phyloP scores from a whole-genome alignment of 92 coral and sea anemone genomes.

The Heteractis magnifica region DNA sequence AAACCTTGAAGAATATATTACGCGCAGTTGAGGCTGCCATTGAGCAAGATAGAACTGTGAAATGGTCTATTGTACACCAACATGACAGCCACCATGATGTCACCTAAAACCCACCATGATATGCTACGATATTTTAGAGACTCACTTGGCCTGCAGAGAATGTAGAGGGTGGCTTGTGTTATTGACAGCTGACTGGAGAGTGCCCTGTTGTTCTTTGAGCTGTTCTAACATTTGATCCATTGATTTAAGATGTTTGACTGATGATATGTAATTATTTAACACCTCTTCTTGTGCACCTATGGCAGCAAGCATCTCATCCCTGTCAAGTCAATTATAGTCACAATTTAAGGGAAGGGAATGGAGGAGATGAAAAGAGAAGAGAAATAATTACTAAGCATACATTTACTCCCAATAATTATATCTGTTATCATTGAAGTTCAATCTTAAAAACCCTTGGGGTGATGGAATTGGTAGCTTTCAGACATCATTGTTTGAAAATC shows the following conservation, averaged over 20 bases:
- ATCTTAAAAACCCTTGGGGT: too few species aligned
- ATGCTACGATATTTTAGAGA: background rate
- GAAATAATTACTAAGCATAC: background rate
- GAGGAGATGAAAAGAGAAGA: background rate
- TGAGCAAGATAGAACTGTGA: too few species aligned
- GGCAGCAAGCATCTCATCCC: slow-evolving; percentile 81
- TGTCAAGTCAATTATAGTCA: background rate
- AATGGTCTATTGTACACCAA: too few species aligned
- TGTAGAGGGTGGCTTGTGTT: slow-evolving; percentile 85
- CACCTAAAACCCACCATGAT: too few species aligned
- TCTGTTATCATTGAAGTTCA: too few species aligned
- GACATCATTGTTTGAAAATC: too few species aligned
- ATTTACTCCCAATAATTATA: too few species aligned
- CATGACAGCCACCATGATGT: too few species aligned
- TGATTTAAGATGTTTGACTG: slow-evolving; percentile 73
- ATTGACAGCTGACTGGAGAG: slow-evolving; percentile 78
- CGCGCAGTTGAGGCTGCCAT: too few species aligned
- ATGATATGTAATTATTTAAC: slow-evolving; percentile 62
- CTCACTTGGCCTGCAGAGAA: slow-evolving; percentile 94
- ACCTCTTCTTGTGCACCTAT: slow-evolving; percentile 66
- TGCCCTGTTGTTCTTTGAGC: slow-evolving; percentile 82
- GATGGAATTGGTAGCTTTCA: too few species aligned
- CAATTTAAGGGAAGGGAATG: background rate
- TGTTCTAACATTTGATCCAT: slow-evolving; percentile 75
- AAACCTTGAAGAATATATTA: too few species aligned